Base-by-base conservation (phyloP, 1,140 invertebrate genomes). In the Oedothorax gibbosus region DNA sequence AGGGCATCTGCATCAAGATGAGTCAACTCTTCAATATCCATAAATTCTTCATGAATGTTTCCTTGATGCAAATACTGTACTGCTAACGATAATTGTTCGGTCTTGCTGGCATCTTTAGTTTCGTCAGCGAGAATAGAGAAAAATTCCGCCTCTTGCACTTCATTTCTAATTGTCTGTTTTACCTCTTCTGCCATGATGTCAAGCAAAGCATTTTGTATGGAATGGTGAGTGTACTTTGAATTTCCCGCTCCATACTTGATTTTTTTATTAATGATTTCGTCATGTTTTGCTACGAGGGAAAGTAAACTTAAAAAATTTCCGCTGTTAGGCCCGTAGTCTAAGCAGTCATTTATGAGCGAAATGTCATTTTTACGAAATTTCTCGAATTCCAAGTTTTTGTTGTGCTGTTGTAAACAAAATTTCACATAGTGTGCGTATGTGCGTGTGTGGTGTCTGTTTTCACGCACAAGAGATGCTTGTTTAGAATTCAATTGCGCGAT, bases 271-370 rank as follows among this genome's bases (percentile, higher is more conserved):
- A 72, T 18, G 15, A 72, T 35, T 8, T 15, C 12, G 12, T 53
- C 50, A 0, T 72, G 50, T 50, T 54, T 50, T 50, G 3, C 69
- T 14, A 72, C 69, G 6, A 72, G 20, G n/a, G 50, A 11, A 0
- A 72, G 49, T 20, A 72, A n/a, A 72, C 69, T 54, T 72, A 72
- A 54, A 72, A 72, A 72, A 72, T 72, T 54, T 8, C 69, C 69
- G 20, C 50, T 10, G 15, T 72, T 11, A 11, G 69, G 49, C 35
- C 69, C 50, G 53, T 50, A 72, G 53, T 51, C 69, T 15, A 51
- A 51, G 12, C 20, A 4, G 53, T 72, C 14, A 7, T 4, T 21
- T 8, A 3, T 72, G 20, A 49, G 50, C 2, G 35, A 9, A 15
- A 51, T 18, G 5, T 72, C 69, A 49, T 7, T 12, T 14, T 50